Percentiles rank a stretch among this genome's conserved stretches.
Conservation (phyloP, 2,113 vertebrate genomes). For the Halichoerus grypus region DNA sequence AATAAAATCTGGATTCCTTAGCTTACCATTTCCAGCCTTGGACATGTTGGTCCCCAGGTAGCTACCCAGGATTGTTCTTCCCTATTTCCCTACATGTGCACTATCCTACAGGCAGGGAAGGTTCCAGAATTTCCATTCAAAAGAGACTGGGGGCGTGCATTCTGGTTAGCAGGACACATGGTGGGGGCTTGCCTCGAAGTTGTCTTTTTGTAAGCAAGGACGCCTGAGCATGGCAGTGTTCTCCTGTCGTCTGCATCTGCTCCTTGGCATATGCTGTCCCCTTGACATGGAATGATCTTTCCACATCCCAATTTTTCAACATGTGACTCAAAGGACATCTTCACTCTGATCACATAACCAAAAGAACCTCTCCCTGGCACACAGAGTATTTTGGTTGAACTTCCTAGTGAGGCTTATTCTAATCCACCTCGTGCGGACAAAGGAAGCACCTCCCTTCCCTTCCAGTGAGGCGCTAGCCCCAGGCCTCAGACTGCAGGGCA, state of each 20-base stretch:
- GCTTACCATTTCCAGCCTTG: background rate
- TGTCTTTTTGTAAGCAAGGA: background rate
- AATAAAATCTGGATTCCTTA: background rate
- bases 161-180: background rate
- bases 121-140: background rate
- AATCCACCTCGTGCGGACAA: accelerated
- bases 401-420: background rate
- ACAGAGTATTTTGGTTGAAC: background rate
- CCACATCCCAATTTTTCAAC: accelerated
- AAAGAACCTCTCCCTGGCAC: background rate
- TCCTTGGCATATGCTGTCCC: accelerated
- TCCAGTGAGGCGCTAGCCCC: background rate
- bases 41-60: background rate
- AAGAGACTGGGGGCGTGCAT: background rate
- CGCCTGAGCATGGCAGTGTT: background rate
- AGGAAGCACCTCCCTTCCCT: background rate
- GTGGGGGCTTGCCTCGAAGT: background rate
- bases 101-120: background rate
- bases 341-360: background rate
- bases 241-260: background rate
- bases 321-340: background rate
- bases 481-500: background rate
- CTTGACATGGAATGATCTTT: accelerated
- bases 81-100: background rate
- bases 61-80: background rate